These are phyloP conservation scores for Falcunculus frontatus DNA, from an alignment of 2,113 vertebrate species.

Conservation along the genomic window DNA sequence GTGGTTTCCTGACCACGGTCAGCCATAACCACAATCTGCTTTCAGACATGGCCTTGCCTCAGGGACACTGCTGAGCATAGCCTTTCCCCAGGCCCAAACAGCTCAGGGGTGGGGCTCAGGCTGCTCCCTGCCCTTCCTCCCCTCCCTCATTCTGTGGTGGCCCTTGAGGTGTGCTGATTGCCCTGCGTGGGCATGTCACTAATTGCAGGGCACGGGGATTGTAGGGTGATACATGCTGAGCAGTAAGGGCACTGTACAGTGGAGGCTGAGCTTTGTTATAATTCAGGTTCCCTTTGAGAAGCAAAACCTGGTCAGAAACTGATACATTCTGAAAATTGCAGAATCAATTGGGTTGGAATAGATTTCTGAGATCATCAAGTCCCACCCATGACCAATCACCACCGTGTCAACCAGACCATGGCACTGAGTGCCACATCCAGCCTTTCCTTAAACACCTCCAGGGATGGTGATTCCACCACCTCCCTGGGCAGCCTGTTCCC, in stretches of 20 bases:
- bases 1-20: not conserved
- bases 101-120: not conserved
- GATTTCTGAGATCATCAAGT: not conserved
- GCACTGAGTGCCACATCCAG: not conserved
- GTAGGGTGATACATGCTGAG: fast-evolving
- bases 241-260: not conserved
- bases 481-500: not conserved
- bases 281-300: not conserved
- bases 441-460: not conserved
- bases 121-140: not conserved
- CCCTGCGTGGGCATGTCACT: not conserved
- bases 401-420: not conserved
- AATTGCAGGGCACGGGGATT: not conserved
- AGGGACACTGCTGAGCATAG: not conserved
- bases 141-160: not conserved
- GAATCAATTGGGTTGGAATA: not conserved
- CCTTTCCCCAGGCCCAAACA: not conserved
- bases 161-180: not conserved
- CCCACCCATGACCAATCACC: not conserved
- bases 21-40: not conserved
- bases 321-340: not conserved
- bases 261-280: not conserved
- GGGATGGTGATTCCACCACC: not conserved
- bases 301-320: not conserved
- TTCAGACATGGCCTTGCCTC: not conserved